Evolutionary conservation across 53 echinoderm and acorn worm species (phyloP), one percentile per base, ranked within the genome.

Genomic region (Echinometra lucunter): DNA sequence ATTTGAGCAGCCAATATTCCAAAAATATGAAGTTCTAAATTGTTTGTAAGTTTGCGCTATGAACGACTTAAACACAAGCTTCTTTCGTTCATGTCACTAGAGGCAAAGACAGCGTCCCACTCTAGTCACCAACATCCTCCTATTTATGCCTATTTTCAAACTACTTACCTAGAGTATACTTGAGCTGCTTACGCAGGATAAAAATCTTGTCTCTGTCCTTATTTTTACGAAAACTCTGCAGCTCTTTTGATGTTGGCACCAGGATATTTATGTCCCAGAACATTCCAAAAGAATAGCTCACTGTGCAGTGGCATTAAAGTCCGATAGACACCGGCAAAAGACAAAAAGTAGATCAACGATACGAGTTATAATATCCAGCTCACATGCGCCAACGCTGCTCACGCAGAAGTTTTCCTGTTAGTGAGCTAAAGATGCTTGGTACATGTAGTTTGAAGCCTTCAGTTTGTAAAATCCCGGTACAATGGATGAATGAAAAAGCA

Each of bases 211-310:
- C 92, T 78, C 92, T 47, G 57, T 92, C 92, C 42, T 92, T 92
- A 57, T 1, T 92, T 55, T 78, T 92, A 57, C 92, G 60, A 78
- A 78, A 78, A 35, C 17, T 74, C 32, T 92, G 53, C 80, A 75
- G 92, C 53, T 75, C 92, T 56, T 74, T 57, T 32, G 28, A 78
- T 37, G 57, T 55, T 37, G 78, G 37, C 74, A 92, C 37, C 78
- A 92, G 78, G 27, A 92, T 78, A 74, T 92, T 92, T 92, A 92
- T 92, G 78, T 92, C 92, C 92, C 74, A 92, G 92, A 92, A 92
- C 92, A 92, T 92, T 75, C 92, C 92, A 75, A 92, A 27, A 78
- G 92, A 53, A 34, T 91, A 27, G 15, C 69, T 69, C 66, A 69
- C 91, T 4, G n/a, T n/a, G n/a, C 25, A 69, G 66, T 42, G 45